Conservation (phyloP, 2,797 vertebrate species). For the Hippocampus kuda region DNA sequence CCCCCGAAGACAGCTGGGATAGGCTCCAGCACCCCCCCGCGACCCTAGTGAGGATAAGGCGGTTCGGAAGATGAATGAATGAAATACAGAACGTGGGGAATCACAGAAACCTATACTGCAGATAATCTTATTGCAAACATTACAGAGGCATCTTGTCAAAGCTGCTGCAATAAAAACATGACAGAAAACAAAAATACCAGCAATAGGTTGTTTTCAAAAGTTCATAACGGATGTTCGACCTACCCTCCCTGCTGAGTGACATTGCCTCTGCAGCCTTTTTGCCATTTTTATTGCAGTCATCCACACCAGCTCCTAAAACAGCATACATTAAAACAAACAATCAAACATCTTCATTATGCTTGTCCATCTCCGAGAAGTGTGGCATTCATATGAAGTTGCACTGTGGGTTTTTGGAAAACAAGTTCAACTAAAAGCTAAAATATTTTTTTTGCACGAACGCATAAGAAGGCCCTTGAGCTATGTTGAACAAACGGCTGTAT, state of each 20-base stretch:
- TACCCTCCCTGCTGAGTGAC: constrained; percentile 91
- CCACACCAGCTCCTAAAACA: constrained; percentile 69
- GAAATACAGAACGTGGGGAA: no score
- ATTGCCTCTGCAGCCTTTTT: constrained; percentile 81
- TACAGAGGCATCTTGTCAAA: background rate
- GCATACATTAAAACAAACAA: constrained; percentile 14
- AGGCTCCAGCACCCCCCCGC: no score
- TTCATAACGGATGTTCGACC: constrained; percentile 26
- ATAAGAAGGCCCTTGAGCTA: constrained; percentile 1
- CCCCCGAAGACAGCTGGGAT: no score
- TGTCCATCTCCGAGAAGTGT: background rate
- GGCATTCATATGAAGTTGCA: constrained; percentile 6
- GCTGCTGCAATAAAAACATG: background rate
- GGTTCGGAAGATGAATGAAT: no score
- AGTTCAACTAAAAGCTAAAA: background rate
- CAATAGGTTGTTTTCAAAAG: background rate
- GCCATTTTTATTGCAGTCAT: constrained; percentile 77
- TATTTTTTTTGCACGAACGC: background rate
- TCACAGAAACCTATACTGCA: no score
- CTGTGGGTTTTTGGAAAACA: background rate
- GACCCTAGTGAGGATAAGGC: no score
- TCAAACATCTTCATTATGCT: constrained; percentile 7
- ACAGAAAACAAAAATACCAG: background rate
- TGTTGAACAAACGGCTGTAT: background rate
- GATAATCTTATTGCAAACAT: no score